Evolutionary conservation across 2,888 invertebrate genomes (phyloP).

Genomic region (Drosophila gaucha): DNA sequence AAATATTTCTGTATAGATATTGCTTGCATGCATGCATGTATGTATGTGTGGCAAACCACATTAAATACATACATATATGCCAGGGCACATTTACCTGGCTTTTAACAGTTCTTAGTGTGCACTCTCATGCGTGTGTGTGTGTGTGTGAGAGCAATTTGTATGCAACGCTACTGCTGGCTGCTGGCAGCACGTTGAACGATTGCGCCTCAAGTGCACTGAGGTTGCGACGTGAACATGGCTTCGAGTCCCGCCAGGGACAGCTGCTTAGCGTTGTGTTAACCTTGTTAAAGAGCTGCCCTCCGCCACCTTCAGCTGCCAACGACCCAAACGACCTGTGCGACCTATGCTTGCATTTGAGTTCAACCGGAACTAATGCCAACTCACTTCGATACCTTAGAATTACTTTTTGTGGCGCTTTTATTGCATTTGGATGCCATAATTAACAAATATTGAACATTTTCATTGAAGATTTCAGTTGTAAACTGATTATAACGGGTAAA

Average conservation of each 20-base stretch:
- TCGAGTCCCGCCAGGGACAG: constrained; percentile 34
- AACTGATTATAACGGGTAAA: constrained; percentile 3
- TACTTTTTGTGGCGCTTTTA: constrained; percentile 35
- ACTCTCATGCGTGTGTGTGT: constrained; percentile 18
- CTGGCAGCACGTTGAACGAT: constrained; percentile 69
- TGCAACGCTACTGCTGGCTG: constrained; percentile 59
- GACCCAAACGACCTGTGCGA: constrained; percentile 29
- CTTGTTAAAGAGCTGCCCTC: constrained; percentile 60
- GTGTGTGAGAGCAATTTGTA: constrained; percentile 67
- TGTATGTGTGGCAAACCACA: constrained; percentile 24
- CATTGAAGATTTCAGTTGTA: constrained; percentile 2
- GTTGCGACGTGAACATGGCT: constrained; percentile 49
- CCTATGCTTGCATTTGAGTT: constrained; percentile 21
- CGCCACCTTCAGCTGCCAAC: constrained; percentile 8
- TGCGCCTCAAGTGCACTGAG: constrained; percentile 74
- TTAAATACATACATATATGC: constrained; percentile 21
- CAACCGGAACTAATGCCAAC: constrained; percentile 31
- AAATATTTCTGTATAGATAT: constrained; percentile 19
- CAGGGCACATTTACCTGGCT: constrained; percentile 56
- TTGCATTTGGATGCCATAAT: constrained; percentile 36
- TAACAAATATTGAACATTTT: constrained; percentile 30
- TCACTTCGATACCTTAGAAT: constrained; percentile 29
- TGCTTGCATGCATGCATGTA: background rate
- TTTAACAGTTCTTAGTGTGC: constrained; percentile 32
- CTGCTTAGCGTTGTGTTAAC: constrained; percentile 71